Evolutionary conservation across 2,113 vertebrate genomes (phyloP), one percentile per base, ranked within the genome.

Genomic region (Amphiprion percula): DNA sequence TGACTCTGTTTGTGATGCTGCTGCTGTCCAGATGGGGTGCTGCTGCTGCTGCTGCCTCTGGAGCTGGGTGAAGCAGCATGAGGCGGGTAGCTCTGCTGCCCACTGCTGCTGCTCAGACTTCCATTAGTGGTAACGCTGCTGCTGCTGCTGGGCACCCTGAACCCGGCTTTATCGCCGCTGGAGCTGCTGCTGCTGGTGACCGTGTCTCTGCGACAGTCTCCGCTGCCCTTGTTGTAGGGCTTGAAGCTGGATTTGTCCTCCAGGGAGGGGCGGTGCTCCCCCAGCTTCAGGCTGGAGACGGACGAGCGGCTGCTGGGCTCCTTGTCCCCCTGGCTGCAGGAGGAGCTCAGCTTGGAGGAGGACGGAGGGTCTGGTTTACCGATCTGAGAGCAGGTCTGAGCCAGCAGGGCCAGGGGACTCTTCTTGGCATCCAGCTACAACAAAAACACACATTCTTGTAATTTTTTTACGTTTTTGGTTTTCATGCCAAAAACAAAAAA

Each of bases 221-320:
- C 91, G 1, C 89, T 82, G 62, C 91, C 89, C 70, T 97, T 98
- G 58, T 95, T 96, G 80, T 98, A 98, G 11, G 97, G 97, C 72
- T 99, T 99, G 93, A 99, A 98, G 95, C 97, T 97, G 24, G 96
- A 98, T 84, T 98, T 98, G 92, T 98, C 97, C 64, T 98, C 97
- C 46, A 84, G 59, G 0, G 95, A 89, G 55, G 90, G 87, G 67
- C 93, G 92, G 67, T 83, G 93, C 63, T 95, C 94, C 0, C 94
- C 82, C 10, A 95, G 94, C 65, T 96, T 95, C 70, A 91, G 88
- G 74, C 79, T 55, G 54, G 93, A 91, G 28, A 71, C 58, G 4
- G 93, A 90, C 8, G 94, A 87, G 12, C 95, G 86, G 16, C 94
- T 71, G 49, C 91, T 37, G 1, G 95, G 46, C 50, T 98, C 97